A percentile compares a stretch with the other conserved stretches of the same genome.
phyloP scores from a whole-genome alignment of 2,797 vertebrate species.

The Calcarius lapponicus region DNA sequence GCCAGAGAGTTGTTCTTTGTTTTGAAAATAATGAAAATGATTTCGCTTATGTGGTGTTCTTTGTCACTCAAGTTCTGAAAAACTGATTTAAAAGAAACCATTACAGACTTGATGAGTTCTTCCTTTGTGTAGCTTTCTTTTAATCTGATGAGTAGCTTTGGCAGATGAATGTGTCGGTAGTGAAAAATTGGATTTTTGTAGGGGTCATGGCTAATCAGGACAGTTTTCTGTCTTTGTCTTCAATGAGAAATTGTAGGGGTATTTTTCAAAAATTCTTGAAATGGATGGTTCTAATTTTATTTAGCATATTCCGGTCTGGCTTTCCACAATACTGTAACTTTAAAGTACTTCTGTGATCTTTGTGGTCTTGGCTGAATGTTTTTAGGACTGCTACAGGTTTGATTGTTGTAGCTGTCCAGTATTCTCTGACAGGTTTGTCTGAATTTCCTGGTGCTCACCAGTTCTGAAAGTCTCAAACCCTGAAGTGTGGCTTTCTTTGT shows the following conservation, averaged over 20 bases:
- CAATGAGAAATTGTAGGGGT: rapidly evolving
- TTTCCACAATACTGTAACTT: background rate
- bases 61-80: slow-evolving; percentile 35
- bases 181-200: background rate
- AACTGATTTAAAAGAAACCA: slow-evolving; percentile 17
- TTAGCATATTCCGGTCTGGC: background rate
- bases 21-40: slow-evolving; percentile 30
- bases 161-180: background rate
- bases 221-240: background rate
- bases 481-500: background rate
- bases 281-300: background rate
- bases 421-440: background rate
- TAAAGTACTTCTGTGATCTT: background rate
- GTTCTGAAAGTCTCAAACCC: background rate
- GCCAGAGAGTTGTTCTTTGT: slow-evolving; percentile 54
- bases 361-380: background rate
- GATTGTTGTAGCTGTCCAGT: background rate
- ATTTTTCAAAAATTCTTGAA: background rate
- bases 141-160: background rate
- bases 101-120: background rate
- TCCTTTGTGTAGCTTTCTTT: background rate
- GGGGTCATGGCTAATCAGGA: background rate
- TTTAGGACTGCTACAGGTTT: background rate
- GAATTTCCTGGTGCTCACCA: background rate
- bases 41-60: background rate